Percentiles rank a stretch among this genome's conserved stretches.
phyloP scores from a whole-genome alignment of 2,888 invertebrate species.

The Arge pagana region DNA sequence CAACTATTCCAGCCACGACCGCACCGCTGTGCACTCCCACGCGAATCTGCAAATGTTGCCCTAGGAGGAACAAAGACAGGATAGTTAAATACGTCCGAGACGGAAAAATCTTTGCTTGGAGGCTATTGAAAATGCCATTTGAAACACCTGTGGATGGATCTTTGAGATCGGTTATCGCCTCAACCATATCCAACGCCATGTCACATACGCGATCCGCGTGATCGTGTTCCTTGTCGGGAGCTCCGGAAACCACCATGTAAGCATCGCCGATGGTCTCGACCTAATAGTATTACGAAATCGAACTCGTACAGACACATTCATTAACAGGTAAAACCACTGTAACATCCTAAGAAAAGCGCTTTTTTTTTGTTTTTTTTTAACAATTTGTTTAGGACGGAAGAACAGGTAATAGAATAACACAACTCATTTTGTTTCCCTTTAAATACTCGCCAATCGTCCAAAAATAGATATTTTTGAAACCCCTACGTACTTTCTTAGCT shows the following conservation, averaged over 20 bases:
- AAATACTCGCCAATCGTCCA: too few relatives aligned
- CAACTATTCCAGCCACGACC: slow-evolving; percentile 92
- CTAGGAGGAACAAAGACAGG: too few relatives aligned
- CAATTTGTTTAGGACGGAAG: not conserved
- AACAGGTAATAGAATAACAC: not conserved
- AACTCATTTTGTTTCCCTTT: not conserved
- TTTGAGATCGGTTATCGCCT: slow-evolving; percentile 86
- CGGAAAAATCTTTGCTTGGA: not conserved
- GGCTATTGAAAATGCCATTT: not conserved
- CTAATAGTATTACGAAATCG: too few relatives aligned
- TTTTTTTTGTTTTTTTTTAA: not conserved
- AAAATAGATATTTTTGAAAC: too few relatives aligned
- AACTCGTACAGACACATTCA: slow-evolving; percentile 27
- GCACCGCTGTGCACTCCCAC: slow-evolving; percentile 91
- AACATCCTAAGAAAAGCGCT: not conserved
- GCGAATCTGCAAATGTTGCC: slow-evolving; percentile 79
- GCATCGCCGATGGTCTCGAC: slow-evolving; percentile 98
- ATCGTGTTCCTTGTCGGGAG: slow-evolving; percentile 85
- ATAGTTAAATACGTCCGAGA: too few relatives aligned
- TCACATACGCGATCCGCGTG: slow-evolving; percentile 93
- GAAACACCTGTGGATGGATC: slow-evolving; percentile 85
- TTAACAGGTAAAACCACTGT: not conserved
- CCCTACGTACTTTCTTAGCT: too few relatives aligned
- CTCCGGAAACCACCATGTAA: slow-evolving; percentile 97
- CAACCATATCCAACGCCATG: slow-evolving; percentile 96